phyloP scores from a whole-genome alignment of 2,113 vertebrate genomes.

The Miniopterus natalensis region DNA sequence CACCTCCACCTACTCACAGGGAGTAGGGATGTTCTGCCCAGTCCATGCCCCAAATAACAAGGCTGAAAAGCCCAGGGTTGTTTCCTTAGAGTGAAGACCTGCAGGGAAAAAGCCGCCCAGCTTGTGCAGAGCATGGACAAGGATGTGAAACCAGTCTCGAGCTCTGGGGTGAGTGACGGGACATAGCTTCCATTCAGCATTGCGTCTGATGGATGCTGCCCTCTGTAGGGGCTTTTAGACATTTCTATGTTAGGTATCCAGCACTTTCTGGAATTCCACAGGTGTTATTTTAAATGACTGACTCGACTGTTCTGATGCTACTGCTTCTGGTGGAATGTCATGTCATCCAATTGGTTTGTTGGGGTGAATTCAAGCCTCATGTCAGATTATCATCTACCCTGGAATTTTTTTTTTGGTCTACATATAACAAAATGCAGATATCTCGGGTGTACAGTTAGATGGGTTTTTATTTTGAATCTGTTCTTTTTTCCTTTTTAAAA shows the following conservation, averaged over 20 bases:
- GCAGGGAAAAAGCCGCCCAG: not conserved
- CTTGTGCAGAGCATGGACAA: not conserved
- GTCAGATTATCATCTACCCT: too few species aligned
- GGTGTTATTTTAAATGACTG: not conserved
- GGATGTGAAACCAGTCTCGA: fast-evolving
- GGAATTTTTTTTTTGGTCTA: not conserved
- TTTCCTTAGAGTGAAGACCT: constrained; percentile 17
- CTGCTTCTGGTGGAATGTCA: not conserved
- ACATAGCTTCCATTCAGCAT: not conserved
- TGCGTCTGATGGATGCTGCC: too few species aligned
- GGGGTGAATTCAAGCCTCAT: not conserved
- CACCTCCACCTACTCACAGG: fast-evolving
- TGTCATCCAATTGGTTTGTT: not conserved
- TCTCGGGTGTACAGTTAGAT: not conserved
- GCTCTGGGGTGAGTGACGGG: not conserved
- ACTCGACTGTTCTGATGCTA: not conserved
- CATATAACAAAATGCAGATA: not conserved
- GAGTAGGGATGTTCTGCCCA: not conserved
- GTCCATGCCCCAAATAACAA: not conserved
- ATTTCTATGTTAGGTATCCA: not conserved
- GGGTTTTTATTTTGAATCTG: not conserved
- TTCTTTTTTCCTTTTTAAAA: not conserved
- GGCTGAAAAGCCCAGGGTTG: not conserved
- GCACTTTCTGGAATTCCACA: not conserved
- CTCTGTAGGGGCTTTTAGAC: fast-evolving